Percentiles rank a stretch among this genome's conserved stretches.
Evolutionary conservation across 92 coral and sea anemone genomes (phyloP).

Genomic region (Porites cylindrica): DNA sequence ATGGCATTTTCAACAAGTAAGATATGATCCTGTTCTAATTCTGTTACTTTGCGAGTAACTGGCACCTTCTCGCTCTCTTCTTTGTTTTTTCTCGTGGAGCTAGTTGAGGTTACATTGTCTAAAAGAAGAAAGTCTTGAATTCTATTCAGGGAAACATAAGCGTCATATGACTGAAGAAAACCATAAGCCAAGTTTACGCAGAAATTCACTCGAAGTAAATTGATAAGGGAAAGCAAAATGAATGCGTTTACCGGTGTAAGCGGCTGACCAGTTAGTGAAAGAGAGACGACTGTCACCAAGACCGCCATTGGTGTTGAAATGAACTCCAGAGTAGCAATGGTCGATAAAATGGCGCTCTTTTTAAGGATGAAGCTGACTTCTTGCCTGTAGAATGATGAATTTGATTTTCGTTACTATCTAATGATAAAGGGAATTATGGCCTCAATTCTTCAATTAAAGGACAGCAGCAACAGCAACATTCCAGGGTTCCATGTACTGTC

Average conservation of each 20-base stretch:
- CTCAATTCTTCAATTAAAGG: too few species aligned
- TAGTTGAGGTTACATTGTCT: not conserved
- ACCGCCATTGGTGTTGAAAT: not conserved
- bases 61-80: not conserved
- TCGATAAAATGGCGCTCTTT: not conserved
- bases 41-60: not conserved
- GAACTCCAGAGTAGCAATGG: not conserved
- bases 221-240: not conserved
- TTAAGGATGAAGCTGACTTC: not conserved
- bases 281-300: not conserved
- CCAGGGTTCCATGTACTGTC: too few species aligned
- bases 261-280: not conserved
- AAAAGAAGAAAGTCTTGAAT: slow-evolving; percentile 2
- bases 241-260: not conserved
- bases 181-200: not conserved
- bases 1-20: not conserved
- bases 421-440: too few species aligned
- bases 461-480: too few species aligned
- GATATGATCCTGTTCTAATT: not conserved
- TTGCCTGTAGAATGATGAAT: not conserved
- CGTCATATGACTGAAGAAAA: not conserved
- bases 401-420: not conserved
- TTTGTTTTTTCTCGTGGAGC: not conserved
- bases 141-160: not conserved
- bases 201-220: not conserved